Evolutionary conservation across 2,888 invertebrate genomes (phyloP).

Genomic region (Schrankia costaestrigalis): DNA sequence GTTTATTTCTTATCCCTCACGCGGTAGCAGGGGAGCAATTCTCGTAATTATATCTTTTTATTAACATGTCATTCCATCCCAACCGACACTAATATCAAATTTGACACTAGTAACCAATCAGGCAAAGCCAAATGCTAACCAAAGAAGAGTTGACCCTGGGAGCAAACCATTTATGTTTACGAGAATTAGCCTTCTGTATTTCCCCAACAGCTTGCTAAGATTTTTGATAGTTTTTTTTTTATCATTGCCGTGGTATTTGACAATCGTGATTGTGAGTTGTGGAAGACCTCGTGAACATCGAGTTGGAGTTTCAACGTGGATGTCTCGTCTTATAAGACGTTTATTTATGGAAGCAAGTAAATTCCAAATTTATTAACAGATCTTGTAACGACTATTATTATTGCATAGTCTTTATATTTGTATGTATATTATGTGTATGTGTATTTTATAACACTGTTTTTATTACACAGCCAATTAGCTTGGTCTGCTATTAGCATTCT

Average conservation of each 20-base stretch:
- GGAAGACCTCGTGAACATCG: slow-evolving; percentile 7
- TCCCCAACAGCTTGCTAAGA: not conserved
- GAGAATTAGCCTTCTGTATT: not conserved
- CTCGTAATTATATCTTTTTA: not conserved
- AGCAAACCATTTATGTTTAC: not conserved
- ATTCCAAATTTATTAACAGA: slow-evolving; percentile 29
- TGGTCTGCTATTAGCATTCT: slow-evolving; percentile 15
- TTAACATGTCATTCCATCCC: not conserved
- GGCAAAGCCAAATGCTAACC: too few relatives aligned
- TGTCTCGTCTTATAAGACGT: slow-evolving; percentile 18
- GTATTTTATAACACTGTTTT: too few relatives aligned
- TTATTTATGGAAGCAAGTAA: slow-evolving; percentile 38
- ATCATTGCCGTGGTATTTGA: too few relatives aligned
- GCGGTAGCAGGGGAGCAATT: not conserved
- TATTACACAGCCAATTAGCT: slow-evolving; percentile 15
- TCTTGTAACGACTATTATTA: slow-evolving; percentile 26
- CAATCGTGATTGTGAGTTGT: not conserved
- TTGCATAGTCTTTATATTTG: slow-evolving; percentile 24
- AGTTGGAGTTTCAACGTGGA: slow-evolving; percentile 21
- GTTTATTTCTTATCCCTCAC: slow-evolving; percentile 19
- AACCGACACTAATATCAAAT: not conserved
- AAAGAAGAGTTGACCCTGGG: too few relatives aligned
- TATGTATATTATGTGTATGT: slow-evolving; percentile 6
- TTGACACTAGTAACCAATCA: too few relatives aligned
- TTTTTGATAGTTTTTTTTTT: too few relatives aligned